A percentile compares a stretch with the other conserved stretches of the same genome.
Conservation (phyloP, 1,140 invertebrate species). For the Pseudomyrmex sp. region DNA sequence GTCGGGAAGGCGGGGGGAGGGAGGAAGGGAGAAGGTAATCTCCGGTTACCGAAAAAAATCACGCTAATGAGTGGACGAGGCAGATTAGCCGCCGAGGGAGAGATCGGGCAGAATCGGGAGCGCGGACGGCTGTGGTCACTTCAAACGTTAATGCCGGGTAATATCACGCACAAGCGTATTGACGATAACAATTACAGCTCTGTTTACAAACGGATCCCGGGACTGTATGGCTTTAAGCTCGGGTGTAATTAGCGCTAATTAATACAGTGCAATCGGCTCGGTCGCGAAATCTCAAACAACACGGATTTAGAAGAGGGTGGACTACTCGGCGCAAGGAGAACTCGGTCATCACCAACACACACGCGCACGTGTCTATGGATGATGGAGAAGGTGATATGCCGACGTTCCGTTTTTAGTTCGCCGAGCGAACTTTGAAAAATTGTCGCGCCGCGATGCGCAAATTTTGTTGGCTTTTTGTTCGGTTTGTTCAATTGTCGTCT, state of each 20-base stretch:
- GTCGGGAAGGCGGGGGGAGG: no score
- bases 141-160: slow-evolving; percentile 71
- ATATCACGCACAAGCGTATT: slow-evolving; percentile 47
- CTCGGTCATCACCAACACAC: background rate
- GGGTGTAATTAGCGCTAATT: slow-evolving; percentile 75
- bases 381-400: no score
- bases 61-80: slow-evolving; percentile 74
- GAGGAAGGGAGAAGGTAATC: slow-evolving; percentile 35
- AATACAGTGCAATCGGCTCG: slow-evolving; percentile 53
- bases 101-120: slow-evolving; percentile 51
- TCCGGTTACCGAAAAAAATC: slow-evolving; percentile 70
- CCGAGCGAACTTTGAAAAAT: no score
- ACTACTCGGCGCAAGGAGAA: background rate
- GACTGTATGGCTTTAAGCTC: slow-evolving; percentile 64
- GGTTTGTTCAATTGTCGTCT: no score
- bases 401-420: no score
- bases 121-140: slow-evolving; percentile 70
- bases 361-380: background rate
- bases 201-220: slow-evolving; percentile 63
- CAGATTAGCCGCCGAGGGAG: slow-evolving; percentile 16
- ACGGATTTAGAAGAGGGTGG: slow-evolving; percentile 6
- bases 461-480: no score
- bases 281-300: slow-evolving; percentile 20
- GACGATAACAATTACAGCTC: slow-evolving; percentile 71
- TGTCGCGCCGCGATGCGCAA: no score